phyloP scores from a whole-genome alignment of 2,888 invertebrate species.

The Sisyra nigra region DNA sequence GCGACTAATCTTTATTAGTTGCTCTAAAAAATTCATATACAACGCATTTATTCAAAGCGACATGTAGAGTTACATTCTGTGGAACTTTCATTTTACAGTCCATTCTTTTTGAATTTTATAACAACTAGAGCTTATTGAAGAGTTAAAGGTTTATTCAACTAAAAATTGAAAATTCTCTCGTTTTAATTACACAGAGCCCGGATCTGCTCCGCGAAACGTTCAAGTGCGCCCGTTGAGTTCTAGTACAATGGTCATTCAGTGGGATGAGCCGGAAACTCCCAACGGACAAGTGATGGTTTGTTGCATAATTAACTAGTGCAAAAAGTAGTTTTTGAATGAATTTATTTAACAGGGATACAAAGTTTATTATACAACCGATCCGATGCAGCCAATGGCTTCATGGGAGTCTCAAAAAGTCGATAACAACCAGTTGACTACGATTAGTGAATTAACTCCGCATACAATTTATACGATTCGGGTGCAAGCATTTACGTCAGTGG shows the following conservation, averaged over 20 bases:
- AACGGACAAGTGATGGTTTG: slow-evolving; percentile 94
- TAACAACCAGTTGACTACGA: slow-evolving; percentile 81
- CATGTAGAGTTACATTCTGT: no score
- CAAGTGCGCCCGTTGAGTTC: slow-evolving; percentile 87
- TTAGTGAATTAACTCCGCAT: slow-evolving; percentile 80
- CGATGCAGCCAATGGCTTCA: slow-evolving; percentile 68
- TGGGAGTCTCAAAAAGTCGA: slow-evolving; percentile 93
- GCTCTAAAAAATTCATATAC: no score
- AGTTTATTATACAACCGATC: slow-evolving; percentile 87
- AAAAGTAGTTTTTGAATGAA: background rate
- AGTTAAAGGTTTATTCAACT: background rate
- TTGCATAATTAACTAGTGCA: slow-evolving; percentile 13
- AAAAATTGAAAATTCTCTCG: background rate
- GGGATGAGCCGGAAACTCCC: slow-evolving; percentile 95
- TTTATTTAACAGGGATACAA: slow-evolving; percentile 72
- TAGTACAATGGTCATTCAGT: slow-evolving; percentile 92
- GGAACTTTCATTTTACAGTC: no score
- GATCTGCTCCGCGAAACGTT: slow-evolving; percentile 87
- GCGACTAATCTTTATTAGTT: no score
- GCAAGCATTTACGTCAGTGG: slow-evolving; percentile 85
- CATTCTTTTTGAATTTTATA: no score
- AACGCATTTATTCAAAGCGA: no score
- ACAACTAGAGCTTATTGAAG: background rate
- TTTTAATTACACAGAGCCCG: slow-evolving; percentile 58
- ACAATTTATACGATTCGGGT: slow-evolving; percentile 90